phyloP scores from a whole-genome alignment of 2,888 invertebrate genomes.

The Hypolimnas misippus region DNA sequence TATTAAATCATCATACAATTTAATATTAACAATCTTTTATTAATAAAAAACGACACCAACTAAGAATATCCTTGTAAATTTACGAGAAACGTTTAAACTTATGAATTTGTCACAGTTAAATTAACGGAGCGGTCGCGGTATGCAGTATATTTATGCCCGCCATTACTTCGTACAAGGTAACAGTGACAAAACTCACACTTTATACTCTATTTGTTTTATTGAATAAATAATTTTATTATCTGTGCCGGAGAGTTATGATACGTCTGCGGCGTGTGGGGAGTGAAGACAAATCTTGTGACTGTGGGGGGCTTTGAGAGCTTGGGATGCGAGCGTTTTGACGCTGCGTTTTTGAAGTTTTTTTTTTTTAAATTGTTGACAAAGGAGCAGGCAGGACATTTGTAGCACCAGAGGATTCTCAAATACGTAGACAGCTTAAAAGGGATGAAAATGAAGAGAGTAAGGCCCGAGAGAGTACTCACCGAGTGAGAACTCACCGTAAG shows the following conservation, averaged over 20 bases:
- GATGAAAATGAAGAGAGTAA: no score
- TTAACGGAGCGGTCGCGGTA: slow-evolving; percentile 25
- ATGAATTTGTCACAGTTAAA: slow-evolving; percentile 39
- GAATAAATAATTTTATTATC: slow-evolving; percentile 72
- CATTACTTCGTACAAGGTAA: slow-evolving; percentile 66
- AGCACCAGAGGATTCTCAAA: no score
- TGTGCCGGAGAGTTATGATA: slow-evolving; percentile 46
- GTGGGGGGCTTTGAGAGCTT: slow-evolving; percentile 51
- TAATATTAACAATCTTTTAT: neutral
- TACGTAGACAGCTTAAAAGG: no score
- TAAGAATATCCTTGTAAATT: slow-evolving; percentile 21
- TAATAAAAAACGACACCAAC: slow-evolving; percentile 9
- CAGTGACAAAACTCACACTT: slow-evolving; percentile 77
- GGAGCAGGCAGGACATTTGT: no score
- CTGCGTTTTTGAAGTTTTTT: slow-evolving; percentile 24
- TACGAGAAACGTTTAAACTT: slow-evolving; percentile 36
- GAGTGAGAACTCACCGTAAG: no score
- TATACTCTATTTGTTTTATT: slow-evolving; percentile 77
- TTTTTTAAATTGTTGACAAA: no score
- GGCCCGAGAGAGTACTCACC: no score
- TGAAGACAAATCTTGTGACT: slow-evolving; percentile 56
- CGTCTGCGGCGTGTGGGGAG: slow-evolving; percentile 24
- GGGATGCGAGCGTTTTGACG: slow-evolving; percentile 20
- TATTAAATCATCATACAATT: neutral
- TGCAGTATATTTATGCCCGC: slow-evolving; percentile 60